Evolutionary conservation across 2,888 invertebrate species (phyloP).

Genomic region (Eledona agricola): DNA sequence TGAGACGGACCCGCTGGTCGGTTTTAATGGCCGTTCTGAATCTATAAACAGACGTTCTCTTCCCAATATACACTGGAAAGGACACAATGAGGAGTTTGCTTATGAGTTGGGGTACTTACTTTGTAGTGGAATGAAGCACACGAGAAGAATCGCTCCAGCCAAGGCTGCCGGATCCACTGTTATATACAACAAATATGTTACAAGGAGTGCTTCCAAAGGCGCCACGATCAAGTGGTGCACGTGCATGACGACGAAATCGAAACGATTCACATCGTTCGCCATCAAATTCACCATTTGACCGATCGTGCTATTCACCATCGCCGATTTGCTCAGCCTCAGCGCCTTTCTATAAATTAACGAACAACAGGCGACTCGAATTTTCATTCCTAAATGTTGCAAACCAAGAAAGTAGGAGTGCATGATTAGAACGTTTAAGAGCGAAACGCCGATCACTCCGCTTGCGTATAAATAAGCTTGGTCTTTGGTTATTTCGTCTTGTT

Average conservation of each 20-base stretch:
- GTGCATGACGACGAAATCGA: constrained; percentile 82
- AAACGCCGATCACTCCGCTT: constrained; percentile 73
- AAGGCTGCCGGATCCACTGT: constrained; percentile 66
- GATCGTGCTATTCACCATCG: constrained; percentile 83
- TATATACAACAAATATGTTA: constrained; percentile 74
- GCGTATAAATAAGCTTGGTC: constrained; percentile 80
- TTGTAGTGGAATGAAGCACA: constrained; percentile 63
- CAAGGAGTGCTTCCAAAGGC: constrained; percentile 77
- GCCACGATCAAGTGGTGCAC: constrained; percentile 83
- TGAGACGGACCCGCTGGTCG: constrained; percentile 72
- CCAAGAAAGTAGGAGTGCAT: constrained; percentile 87
- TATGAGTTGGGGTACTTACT: constrained; percentile 37
- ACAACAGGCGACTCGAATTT: constrained; percentile 76
- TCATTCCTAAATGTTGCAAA: constrained; percentile 83
- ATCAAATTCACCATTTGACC: constrained; percentile 67
- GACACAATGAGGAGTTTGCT: constrained; percentile 1
- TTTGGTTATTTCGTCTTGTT: constrained; percentile 56
- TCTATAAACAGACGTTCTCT: constrained; percentile 56
- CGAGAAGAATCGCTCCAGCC: constrained; percentile 66
- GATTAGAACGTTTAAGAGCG: constrained; percentile 73
- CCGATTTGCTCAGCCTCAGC: constrained; percentile 76
- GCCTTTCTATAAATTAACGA: constrained; percentile 83
- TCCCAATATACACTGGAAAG: constrained; percentile 50
- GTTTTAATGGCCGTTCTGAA: constrained; percentile 62
- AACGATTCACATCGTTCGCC: constrained; percentile 88